Conservation (phyloP, 1,140 invertebrate genomes). For the Macrobrachium rosenbergii region DNA sequence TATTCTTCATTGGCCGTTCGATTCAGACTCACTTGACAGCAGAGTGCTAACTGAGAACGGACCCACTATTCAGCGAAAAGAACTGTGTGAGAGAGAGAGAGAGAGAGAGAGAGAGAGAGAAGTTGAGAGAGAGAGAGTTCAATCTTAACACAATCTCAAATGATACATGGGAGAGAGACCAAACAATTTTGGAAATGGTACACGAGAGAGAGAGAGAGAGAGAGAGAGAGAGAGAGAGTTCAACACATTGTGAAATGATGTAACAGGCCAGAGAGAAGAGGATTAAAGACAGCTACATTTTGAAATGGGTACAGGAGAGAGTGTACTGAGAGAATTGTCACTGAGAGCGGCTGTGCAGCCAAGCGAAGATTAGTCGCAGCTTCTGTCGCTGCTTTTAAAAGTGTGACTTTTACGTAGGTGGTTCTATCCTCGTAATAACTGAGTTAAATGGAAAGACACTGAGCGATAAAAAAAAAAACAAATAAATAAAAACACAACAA, state of each 20-base stretch:
- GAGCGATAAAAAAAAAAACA: not conserved
- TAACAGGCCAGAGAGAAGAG: not conserved
- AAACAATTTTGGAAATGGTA: not conserved
- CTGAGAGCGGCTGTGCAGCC: not conserved
- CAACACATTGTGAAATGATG: not conserved
- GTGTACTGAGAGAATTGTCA: too few species aligned
- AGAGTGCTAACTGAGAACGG: too few species aligned
- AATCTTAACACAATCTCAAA: too few species aligned
- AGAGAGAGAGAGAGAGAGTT: slow-evolving; percentile 20
- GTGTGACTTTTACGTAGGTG: too few species aligned
- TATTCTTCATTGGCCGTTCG: too few species aligned
- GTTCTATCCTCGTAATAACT: too few species aligned
- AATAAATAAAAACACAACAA: too few species aligned
- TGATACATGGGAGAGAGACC: not conserved
- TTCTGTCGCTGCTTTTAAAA: not conserved
- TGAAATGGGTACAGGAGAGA: not conserved
- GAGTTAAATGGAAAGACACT: not conserved
- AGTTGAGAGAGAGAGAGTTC: not conserved
- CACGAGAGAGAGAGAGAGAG: too few species aligned
- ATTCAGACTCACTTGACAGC: too few species aligned
- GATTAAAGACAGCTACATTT: not conserved
- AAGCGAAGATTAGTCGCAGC: not conserved
- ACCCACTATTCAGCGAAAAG: too few species aligned
- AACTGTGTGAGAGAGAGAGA: too few species aligned
- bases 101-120: slow-evolving; percentile 7